Evolutionary conservation across 1,140 invertebrate species (phyloP), one percentile per base, ranked within the genome.

Genomic region (Lasioglossum albipes): DNA sequence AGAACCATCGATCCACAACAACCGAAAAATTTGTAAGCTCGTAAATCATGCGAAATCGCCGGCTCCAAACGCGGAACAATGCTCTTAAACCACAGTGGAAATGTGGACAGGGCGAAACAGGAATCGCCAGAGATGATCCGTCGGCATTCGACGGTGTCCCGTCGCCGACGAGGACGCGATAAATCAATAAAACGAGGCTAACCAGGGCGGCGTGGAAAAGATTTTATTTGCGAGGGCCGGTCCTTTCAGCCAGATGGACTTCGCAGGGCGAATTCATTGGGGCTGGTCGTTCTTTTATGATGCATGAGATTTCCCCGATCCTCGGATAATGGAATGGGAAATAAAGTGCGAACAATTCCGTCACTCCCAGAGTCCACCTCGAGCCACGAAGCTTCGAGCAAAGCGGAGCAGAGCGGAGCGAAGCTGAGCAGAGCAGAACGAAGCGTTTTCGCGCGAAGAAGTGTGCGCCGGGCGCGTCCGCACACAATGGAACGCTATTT

Each of bases 291-390:
- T 83, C 84, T 80, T 86, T 86, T 86, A 85, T 79, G 68, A 85
- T 79, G 84, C 80, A 76, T 82, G 84, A 86, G 84, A 86, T 71
- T 86, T 83, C 72, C 68, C 54, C 78, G 80, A 86, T 83, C 70
- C 75, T 20, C 65, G 67, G 76, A 81, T 83, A 86, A 83, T 86
- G 75, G 72, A 83, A 86, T 73, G 79, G 84, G 68, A 59, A 86
- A 86, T 83, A 86, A 86, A 86, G 84, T 86, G 79, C 79, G 80
- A 82, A 82, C 84, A 81, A 86, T 86, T 83, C 80, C 80, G 84
- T 79, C 84, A 83, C 70, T 71, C 70, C 66, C 62, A 49, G 27
- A 27, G 64, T 45, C 71, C 73, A 71, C 73, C 57, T 59, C 64
- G 42, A 49, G 45, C 9, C 45, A 12, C 45, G 45, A 49, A 12